Percentiles rank a stretch among this genome's conserved stretches.
phyloP scores from a whole-genome alignment of 2,797 vertebrate genomes.

The Cirrhinus mrigala region DNA sequence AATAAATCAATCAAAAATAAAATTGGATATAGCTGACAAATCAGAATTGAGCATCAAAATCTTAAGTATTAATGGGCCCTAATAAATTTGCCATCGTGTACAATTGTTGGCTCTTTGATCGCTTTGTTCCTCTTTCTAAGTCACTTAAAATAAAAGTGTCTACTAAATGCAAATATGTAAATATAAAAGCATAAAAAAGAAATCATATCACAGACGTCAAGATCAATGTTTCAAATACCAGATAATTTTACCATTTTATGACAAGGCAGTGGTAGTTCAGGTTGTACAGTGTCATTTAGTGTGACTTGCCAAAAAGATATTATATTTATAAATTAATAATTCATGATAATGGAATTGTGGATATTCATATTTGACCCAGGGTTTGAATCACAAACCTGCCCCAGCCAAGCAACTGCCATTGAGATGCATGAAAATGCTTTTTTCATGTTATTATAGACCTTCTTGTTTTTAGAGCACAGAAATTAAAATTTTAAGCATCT shows the following conservation, averaged over 20 bases:
- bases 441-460: neutral
- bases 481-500: neutral
- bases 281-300: neutral
- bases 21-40: no score
- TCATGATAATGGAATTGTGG: neutral
- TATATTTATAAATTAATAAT: neutral
- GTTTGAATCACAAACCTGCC: neutral
- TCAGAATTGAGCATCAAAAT: no score
- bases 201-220: no score
- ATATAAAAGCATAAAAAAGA: no score
- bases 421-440: neutral
- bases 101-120: no score
- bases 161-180: no score
- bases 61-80: no score
- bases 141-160: no score
- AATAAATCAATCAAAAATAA: no score
- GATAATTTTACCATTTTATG: neutral
- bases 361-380: neutral
- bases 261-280: neutral
- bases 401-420: neutral
- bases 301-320: neutral
- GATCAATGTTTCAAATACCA: no score
- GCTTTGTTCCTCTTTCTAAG: no score
- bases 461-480: neutral
- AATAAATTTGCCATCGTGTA: no score